phyloP scores from a whole-genome alignment of 2,113 vertebrate genomes.

The Chaetorhynchus papuensis region DNA sequence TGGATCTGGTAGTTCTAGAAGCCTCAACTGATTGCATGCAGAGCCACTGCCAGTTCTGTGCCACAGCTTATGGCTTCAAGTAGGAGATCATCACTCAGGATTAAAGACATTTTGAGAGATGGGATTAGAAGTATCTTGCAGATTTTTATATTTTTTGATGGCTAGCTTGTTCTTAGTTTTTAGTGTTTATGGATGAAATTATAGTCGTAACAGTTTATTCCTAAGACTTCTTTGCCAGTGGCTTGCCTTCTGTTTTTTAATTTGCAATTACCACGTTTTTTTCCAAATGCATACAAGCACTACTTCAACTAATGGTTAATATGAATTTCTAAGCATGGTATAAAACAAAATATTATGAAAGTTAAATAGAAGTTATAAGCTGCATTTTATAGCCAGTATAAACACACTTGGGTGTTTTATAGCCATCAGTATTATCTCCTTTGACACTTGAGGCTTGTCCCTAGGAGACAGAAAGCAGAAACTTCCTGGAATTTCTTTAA shows the following conservation, averaged over 20 bases:
- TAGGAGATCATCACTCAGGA: not conserved
- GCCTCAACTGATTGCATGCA: not conserved
- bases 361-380: constrained; percentile 4
- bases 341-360: constrained; percentile 33
- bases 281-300: not conserved
- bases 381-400: constrained; percentile 39
- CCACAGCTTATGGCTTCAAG: not conserved
- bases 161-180: not conserved
- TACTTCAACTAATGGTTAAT: not conserved
- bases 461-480: constrained; percentile 52
- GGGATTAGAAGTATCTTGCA: not conserved
- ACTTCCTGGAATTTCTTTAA: constrained; percentile 61
- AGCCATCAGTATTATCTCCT: constrained; percentile 44
- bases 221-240: not conserved
- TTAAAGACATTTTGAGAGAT: not conserved
- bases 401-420: constrained; percentile 48
- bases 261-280: not conserved
- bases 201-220: not conserved
- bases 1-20: not conserved
- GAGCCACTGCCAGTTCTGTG: not conserved
- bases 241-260: constrained; percentile 23
- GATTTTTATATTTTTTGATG: not conserved
- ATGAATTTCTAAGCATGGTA: constrained; percentile 10
- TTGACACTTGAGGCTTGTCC: constrained; percentile 39
- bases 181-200: not conserved